Percentiles rank a stretch among this genome's conserved stretches.
phyloP scores from a whole-genome alignment of 2,113 vertebrate genomes.

The Lipophrys pholis region DNA sequence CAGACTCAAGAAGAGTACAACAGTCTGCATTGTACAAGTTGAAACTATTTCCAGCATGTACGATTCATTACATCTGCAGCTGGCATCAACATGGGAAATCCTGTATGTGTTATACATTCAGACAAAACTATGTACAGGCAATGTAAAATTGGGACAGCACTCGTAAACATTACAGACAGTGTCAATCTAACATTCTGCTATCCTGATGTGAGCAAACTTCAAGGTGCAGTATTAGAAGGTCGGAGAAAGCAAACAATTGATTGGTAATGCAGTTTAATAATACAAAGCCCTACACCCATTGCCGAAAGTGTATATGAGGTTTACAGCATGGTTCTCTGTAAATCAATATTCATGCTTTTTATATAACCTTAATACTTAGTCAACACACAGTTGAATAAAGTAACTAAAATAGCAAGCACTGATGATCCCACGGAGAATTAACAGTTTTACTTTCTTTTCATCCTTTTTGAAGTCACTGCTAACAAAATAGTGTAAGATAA shows the following conservation, averaged over 20 bases:
- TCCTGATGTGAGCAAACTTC: too few species aligned
- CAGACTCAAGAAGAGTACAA: too few species aligned
- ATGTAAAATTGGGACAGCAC: neutral
- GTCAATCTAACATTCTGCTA: too few species aligned
- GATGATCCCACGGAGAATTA: neutral
- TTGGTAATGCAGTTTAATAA: too few species aligned
- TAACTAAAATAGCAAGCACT: too few species aligned
- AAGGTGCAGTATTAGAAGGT: too few species aligned
- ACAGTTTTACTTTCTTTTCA: neutral
- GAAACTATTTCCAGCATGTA: neutral
- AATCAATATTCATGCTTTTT: neutral
- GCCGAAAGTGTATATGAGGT: too few species aligned
- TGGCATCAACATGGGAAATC: conserved; percentile 42
- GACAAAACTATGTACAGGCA: neutral
- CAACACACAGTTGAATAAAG: neutral
- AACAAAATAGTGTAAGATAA: neutral
- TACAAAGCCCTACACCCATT: too few species aligned
- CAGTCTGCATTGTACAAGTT: too few species aligned
- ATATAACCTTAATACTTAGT: neutral
- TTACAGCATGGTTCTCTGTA: neutral
- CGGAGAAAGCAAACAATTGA: too few species aligned
- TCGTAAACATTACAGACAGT: too few species aligned
- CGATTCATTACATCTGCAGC: conserved; percentile 1
- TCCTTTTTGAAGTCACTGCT: neutral
- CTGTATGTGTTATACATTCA: conserved; percentile 4